A percentile compares a stretch with the other conserved stretches of the same genome.
These are phyloP conservation scores for Drosophila anomalata DNA, from an alignment of 2,888 invertebrate genomes.

Conservation along the genomic window DNA sequence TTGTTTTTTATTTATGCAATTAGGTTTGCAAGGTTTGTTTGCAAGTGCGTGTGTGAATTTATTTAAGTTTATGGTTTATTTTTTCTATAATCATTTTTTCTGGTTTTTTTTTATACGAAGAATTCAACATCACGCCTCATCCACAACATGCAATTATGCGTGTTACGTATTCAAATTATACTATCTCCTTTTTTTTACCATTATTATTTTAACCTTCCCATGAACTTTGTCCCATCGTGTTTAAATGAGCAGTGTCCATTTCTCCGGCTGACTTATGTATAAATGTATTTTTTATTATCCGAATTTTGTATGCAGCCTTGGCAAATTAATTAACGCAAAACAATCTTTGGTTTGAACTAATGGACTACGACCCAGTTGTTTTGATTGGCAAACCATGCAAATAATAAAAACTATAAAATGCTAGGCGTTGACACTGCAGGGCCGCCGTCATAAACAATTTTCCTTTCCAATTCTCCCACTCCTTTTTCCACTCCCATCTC, in stretches of 20 bases:
- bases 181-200: slow-evolving; percentile 33
- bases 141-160: slow-evolving; percentile 44
- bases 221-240: slow-evolving; percentile 11
- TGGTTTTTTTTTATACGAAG: slow-evolving; percentile 8
- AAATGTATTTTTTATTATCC: slow-evolving; percentile 34
- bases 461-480: slow-evolving; percentile 8
- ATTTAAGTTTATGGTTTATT: slow-evolving; percentile 62
- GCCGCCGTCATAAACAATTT: slow-evolving; percentile 13
- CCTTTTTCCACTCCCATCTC: slow-evolving; percentile 25
- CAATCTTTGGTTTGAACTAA: slow-evolving; percentile 21
- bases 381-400: slow-evolving; percentile 47
- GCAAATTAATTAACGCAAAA: slow-evolving; percentile 44
- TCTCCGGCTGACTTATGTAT: slow-evolving; percentile 8
- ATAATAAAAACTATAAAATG: slow-evolving; percentile 51
- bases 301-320: slow-evolving; percentile 34
- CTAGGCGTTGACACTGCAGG: slow-evolving; percentile 47
- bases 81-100: slow-evolving; percentile 15
- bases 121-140: slow-evolving; percentile 29
- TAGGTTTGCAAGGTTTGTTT: slow-evolving; percentile 54
- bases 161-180: slow-evolving; percentile 45
- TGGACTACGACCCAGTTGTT: slow-evolving; percentile 17
- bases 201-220: slow-evolving; percentile 29
- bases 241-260: slow-evolving; percentile 15
- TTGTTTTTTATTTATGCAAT: slow-evolving; percentile 50
- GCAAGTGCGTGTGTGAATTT: slow-evolving; percentile 60